These are phyloP conservation scores for Apteryx owenii DNA, from an alignment of 2,113 vertebrate genomes.

Conservation along the genomic window DNA sequence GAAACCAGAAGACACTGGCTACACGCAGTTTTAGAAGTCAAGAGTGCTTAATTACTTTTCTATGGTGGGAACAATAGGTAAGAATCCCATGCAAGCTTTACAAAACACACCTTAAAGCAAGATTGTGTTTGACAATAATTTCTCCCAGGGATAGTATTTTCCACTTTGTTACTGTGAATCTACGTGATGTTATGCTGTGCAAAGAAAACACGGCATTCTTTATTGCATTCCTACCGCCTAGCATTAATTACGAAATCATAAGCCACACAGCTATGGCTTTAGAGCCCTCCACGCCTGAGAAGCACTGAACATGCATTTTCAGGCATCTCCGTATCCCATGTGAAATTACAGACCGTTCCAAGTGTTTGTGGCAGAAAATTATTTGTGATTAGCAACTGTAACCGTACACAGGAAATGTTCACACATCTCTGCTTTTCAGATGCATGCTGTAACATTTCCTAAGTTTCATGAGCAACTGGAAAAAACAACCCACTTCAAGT, in stretches of 20 bases:
- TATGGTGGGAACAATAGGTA: background rate
- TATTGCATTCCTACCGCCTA: background rate
- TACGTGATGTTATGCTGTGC: background rate
- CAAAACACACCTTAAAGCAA: background rate
- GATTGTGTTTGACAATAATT: background rate
- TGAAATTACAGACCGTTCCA: background rate
- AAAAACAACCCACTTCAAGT: background rate
- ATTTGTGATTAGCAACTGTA: rapidly evolving
- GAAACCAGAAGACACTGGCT: background rate
- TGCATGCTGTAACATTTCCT: background rate
- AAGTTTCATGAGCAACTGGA: background rate
- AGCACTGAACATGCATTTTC: background rate
- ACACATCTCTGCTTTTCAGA: rapidly evolving
- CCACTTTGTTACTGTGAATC: background rate
- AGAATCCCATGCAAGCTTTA: background rate
- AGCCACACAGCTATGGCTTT: background rate
- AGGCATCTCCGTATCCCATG: background rate
- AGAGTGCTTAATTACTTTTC: background rate
- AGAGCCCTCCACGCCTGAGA: background rate
- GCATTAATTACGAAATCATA: background rate
- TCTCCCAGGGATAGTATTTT: background rate
- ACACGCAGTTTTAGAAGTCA: background rate
- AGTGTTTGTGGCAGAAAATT: background rate
- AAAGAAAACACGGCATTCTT: background rate
- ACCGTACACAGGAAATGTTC: background rate